A percentile compares a stretch with the other conserved stretches of the same genome.
Evolutionary conservation across 2,888 invertebrate genomes (phyloP).

Genomic region (Campopleginae sp.): DNA sequence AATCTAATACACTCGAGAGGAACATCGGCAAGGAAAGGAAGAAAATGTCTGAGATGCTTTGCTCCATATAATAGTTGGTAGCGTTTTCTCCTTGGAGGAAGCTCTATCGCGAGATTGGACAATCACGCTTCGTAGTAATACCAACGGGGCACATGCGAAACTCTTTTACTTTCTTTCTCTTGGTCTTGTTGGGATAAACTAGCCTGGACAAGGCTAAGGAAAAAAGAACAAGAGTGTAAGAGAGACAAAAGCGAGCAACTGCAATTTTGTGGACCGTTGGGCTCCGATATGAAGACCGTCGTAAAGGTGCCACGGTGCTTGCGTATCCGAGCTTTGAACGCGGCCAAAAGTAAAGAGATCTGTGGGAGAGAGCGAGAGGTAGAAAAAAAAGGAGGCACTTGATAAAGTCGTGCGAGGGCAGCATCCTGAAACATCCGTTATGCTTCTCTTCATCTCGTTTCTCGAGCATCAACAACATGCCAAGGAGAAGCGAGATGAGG

Average conservation of each 20-base stretch:
- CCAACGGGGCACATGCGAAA: conserved; percentile 55
- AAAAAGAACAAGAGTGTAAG: conserved; percentile 55
- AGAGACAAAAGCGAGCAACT: conserved; percentile 65
- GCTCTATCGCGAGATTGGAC: conserved; percentile 75
- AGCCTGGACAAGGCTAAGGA: conserved; percentile 43
- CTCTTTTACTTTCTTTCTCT: conserved; percentile 17
- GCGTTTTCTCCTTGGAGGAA: conserved; percentile 68
- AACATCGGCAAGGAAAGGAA: conserved; percentile 48
- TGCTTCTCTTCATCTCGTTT: conserved; percentile 51
- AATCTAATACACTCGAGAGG: conserved; percentile 81
- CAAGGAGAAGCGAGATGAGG: not conserved
- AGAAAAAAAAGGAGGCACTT: conserved; percentile 25
- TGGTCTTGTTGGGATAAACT: conserved; percentile 56
- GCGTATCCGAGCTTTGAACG: conserved; percentile 55
- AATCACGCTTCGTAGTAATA: conserved; percentile 71
- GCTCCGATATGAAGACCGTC: conserved; percentile 80
- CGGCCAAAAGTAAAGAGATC: conserved; percentile 39
- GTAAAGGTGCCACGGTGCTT: conserved; percentile 74
- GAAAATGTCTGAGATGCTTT: conserved; percentile 46
- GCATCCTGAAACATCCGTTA: conserved; percentile 59
- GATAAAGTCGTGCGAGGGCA: conserved; percentile 60
- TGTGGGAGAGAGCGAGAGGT: conserved; percentile 9
- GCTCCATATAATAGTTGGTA: conserved; percentile 69
- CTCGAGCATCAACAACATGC: conserved; percentile 36
- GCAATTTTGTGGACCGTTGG: conserved; percentile 82